Percentiles rank a stretch among this genome's conserved stretches.
These are phyloP conservation scores for Glyphotaelius pellucidus DNA, from an alignment of 2,888 invertebrate species.

Conservation along the genomic window DNA sequence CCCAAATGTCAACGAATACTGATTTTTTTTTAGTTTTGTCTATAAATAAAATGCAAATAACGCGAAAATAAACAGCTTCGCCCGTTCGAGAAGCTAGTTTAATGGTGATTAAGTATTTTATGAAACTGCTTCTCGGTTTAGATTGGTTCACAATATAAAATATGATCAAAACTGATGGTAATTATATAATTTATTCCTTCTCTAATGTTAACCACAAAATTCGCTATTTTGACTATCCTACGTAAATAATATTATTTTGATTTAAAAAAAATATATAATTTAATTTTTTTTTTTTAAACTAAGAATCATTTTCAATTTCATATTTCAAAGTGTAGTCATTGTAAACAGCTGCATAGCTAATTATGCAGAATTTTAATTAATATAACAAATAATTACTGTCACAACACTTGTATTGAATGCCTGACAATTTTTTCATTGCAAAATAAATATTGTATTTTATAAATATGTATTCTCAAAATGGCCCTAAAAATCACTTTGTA, in stretches of 20 bases:
- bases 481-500: too few species aligned
- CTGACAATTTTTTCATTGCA: neutral
- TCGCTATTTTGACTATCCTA: neutral
- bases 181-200: slow-evolving; percentile 17
- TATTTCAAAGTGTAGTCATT: neutral
- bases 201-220: neutral
- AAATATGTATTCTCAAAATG: neutral
- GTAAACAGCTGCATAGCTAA: neutral
- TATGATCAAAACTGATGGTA: slow-evolving; percentile 23
- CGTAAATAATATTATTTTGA: neutral
- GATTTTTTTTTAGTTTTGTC: neutral
- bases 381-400: too few species aligned
- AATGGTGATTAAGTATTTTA: slow-evolving; percentile 12
- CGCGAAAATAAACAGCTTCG: slow-evolving; percentile 24
- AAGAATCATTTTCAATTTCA: neutral
- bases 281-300: neutral
- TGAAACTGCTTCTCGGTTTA: neutral
- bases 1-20: neutral
- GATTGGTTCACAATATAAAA: neutral
- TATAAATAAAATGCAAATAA: slow-evolving; percentile 19
- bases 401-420: neutral
- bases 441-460: neutral
- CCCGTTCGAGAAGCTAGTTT: slow-evolving; percentile 3
- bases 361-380: neutral
- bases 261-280: neutral